A percentile compares a stretch with the other conserved stretches of the same genome.
Evolutionary conservation across 1,140 invertebrate genomes (phyloP).

Genomic region (Ganaspis sp.): DNA sequence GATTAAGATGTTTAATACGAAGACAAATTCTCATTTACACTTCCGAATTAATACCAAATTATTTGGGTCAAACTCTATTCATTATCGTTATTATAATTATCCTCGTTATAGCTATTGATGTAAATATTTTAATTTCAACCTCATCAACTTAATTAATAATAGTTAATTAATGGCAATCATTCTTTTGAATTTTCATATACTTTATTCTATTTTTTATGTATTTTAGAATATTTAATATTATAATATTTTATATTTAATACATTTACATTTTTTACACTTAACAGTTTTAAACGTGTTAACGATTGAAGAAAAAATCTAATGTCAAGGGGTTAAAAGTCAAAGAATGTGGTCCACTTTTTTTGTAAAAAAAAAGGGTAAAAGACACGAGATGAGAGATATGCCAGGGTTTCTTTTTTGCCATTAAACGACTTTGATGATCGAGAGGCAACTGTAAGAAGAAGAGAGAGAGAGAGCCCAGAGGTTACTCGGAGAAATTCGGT

Average conservation of each 20-base stretch:
- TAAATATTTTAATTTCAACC: too few relatives aligned
- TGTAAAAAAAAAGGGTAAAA: not conserved
- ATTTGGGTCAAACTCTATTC: not conserved
- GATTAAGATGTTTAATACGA: constrained; percentile 3
- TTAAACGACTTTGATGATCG: constrained; percentile 40
- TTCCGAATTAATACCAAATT: not conserved
- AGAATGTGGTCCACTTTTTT: not conserved
- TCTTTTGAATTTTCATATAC: too few relatives aligned
- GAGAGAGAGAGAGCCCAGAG: constrained; percentile 49
- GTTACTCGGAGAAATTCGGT: constrained; percentile 61
- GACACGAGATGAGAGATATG: constrained; percentile 13
- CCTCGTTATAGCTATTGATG: too few relatives aligned
- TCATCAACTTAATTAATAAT: too few relatives aligned
- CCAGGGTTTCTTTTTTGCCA: constrained; percentile 38
- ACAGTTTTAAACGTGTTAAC: too few relatives aligned
- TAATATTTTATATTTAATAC: too few relatives aligned
- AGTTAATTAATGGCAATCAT: too few relatives aligned
- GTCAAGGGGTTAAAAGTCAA: not conserved
- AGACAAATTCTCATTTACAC: constrained; percentile 4
- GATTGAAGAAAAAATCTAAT: not conserved
- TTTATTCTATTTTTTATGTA: too few relatives aligned
- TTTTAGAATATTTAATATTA: too few relatives aligned
- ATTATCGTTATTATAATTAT: too few relatives aligned
- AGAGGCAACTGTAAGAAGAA: constrained; percentile 33
- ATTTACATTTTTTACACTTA: too few relatives aligned